A percentile compares a stretch with the other conserved stretches of the same genome.
Evolutionary conservation across 2,797 vertebrate genomes (phyloP).

Genomic region (Peromyscus eremicus): DNA sequence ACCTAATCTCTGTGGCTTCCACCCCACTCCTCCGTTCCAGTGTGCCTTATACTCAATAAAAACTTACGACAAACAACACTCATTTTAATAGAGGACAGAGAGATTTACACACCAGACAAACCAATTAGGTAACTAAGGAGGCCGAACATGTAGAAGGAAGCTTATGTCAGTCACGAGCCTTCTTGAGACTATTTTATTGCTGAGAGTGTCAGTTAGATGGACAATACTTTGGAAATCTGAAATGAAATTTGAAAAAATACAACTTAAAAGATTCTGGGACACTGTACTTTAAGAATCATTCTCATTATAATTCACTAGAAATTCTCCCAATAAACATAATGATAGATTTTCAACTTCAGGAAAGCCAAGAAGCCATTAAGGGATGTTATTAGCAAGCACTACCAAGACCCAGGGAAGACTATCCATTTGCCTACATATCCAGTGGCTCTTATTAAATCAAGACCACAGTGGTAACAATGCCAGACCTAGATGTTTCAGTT

Average conservation of each 20-base stretch:
- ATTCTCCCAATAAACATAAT: slow-evolving; percentile 51
- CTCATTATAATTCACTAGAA: slow-evolving; percentile 47
- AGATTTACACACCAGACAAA: neutral
- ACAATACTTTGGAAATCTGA: slow-evolving; percentile 23
- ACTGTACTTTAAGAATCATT: slow-evolving; percentile 53
- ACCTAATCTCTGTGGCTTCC: neutral
- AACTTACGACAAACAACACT: neutral
- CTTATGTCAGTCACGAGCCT: neutral
- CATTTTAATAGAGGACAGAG: neutral
- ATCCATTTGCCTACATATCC: slow-evolving; percentile 64
- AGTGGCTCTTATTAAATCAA: slow-evolving; percentile 77
- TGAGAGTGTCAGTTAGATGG: neutral
- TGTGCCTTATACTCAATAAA: neutral
- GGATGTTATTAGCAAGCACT: slow-evolving; percentile 66
- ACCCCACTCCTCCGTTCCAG: neutral
- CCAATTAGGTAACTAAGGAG: neutral
- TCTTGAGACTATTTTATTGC: neutral
- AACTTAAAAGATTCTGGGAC: slow-evolving; percentile 3
- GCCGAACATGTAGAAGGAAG: neutral
- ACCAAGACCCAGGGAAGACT: slow-evolving; percentile 28
- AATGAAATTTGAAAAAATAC: slow-evolving; percentile 48
- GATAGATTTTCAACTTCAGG: neutral
- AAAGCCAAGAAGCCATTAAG: slow-evolving; percentile 71
- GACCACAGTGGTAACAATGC: slow-evolving; percentile 74
- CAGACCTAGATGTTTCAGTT: slow-evolving; percentile 86